A percentile compares a stretch with the other conserved stretches of the same genome.
Conservation (phyloP, 2,113 vertebrate species). For the Elephantulus edwardii region DNA sequence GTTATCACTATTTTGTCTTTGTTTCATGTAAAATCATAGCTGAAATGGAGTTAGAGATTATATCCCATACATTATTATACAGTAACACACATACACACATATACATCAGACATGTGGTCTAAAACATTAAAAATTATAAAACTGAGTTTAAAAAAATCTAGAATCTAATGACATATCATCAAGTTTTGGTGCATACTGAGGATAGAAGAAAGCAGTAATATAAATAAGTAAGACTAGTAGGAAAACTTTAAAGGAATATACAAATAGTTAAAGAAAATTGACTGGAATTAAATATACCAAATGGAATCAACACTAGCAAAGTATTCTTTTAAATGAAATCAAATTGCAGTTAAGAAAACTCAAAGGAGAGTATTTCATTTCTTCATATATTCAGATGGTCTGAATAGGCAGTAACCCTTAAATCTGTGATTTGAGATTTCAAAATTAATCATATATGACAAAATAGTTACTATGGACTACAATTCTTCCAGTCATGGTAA, state of each 20-base stretch:
- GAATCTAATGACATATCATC: conserved; percentile 2
- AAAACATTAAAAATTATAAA: conserved; percentile 31
- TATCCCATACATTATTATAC: neutral
- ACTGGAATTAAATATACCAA: neutral
- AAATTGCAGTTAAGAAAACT: conserved; percentile 51
- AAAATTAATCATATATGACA: conserved; percentile 21
- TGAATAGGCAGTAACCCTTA: conserved; percentile 5
- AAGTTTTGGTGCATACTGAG: conserved; percentile 29
- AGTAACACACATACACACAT: neutral
- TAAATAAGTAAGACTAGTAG: neutral
- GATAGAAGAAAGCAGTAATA: neutral
- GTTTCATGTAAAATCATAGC: conserved; percentile 33
- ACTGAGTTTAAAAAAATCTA: conserved; percentile 16
- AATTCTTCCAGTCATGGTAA: neutral
- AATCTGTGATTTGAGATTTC: conserved; percentile 28
- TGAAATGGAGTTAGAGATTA: neutral
- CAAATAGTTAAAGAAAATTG: neutral
- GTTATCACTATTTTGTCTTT: conserved; percentile 28
- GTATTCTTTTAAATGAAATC: neutral
- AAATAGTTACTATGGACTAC: neutral
- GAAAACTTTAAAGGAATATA: neutral
- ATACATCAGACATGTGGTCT: neutral
- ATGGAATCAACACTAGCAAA: conserved; percentile 1
- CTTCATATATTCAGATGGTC: conserved; percentile 18
- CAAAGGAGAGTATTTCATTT: conserved; percentile 28